Conservation (phyloP, 2,888 invertebrate species). For the Phengaris arion region DNA sequence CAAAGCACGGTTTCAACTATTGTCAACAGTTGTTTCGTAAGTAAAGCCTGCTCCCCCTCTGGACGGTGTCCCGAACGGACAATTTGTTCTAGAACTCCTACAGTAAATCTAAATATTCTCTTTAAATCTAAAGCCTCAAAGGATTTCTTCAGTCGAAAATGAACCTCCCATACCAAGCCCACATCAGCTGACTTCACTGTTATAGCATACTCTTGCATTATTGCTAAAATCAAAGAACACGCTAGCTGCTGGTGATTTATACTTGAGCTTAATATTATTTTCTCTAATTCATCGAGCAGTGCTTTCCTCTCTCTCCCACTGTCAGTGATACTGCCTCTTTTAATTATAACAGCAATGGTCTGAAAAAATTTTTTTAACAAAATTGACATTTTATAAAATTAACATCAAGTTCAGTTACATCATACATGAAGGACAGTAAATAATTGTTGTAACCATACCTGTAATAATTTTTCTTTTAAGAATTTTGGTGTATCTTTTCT, state of each 20-base stretch:
- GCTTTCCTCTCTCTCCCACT: slow-evolving; percentile 83
- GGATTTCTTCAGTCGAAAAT: slow-evolving; percentile 89
- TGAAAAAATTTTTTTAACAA: slow-evolving; percentile 52
- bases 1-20: slow-evolving; percentile 88
- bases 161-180: slow-evolving; percentile 92
- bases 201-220: slow-evolving; percentile 93
- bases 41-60: slow-evolving; percentile 73
- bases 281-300: slow-evolving; percentile 86
- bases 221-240: slow-evolving; percentile 88
- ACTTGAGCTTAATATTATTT: slow-evolving; percentile 88
- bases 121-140: slow-evolving; percentile 91
- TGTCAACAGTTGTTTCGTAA: slow-evolving; percentile 85
- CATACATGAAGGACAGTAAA: not conserved
- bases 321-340: slow-evolving; percentile 89
- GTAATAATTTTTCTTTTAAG: slow-evolving; percentile 85
- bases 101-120: slow-evolving; percentile 83
- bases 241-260: slow-evolving; percentile 88
- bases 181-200: slow-evolving; percentile 92
- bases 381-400: not conserved
- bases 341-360: slow-evolving; percentile 92
- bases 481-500: slow-evolving; percentile 85
- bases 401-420: not conserved
- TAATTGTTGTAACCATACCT: slow-evolving; percentile 63
- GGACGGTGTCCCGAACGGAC: slow-evolving; percentile 67
- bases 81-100: slow-evolving; percentile 68